A percentile compares a stretch with the other conserved stretches of the same genome.
Evolutionary conservation across 2,888 invertebrate species (phyloP).

Genomic region (Drosophila fulvimacula): DNA sequence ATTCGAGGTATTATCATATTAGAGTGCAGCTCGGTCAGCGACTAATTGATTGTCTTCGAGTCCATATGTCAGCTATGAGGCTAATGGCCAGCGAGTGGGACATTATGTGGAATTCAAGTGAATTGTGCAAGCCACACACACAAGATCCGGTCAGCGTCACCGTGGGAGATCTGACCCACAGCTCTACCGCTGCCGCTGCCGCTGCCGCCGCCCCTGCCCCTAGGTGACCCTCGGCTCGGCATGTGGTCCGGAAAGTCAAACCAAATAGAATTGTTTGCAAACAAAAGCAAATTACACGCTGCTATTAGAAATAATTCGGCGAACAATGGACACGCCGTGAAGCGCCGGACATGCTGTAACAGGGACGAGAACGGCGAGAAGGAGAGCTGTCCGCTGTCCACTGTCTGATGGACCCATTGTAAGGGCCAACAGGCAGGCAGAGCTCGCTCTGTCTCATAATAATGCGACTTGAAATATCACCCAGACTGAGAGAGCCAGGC

Average conservation of each 20-base stretch:
- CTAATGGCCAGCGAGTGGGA: slow-evolving; percentile 15
- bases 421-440: slow-evolving; percentile 11
- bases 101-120: slow-evolving; percentile 33
- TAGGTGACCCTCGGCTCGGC: slow-evolving; percentile 57
- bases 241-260: slow-evolving; percentile 73
- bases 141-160: slow-evolving; percentile 45
- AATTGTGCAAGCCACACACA: slow-evolving; percentile 41
- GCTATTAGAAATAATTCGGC: slow-evolving; percentile 76
- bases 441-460: slow-evolving; percentile 43
- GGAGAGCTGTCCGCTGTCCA: neutral
- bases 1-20: slow-evolving; percentile 18
- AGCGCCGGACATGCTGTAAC: slow-evolving; percentile 69
- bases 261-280: slow-evolving; percentile 81
- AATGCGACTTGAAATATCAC: slow-evolving; percentile 75
- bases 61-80: slow-evolving; percentile 45
- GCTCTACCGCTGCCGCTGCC: neutral
- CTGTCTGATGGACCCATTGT: slow-evolving; percentile 25
- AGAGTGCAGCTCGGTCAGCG: slow-evolving; percentile 9
- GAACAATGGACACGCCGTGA: slow-evolving; percentile 69
- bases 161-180: slow-evolving; percentile 42
- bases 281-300: slow-evolving; percentile 79
- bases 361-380: slow-evolving; percentile 3
- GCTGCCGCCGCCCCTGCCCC: neutral
- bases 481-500: slow-evolving; percentile 30
- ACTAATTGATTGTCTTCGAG: slow-evolving; percentile 53